phyloP scores from a whole-genome alignment of 2,113 vertebrate species.

The Gasterosteus nipponicus region DNA sequence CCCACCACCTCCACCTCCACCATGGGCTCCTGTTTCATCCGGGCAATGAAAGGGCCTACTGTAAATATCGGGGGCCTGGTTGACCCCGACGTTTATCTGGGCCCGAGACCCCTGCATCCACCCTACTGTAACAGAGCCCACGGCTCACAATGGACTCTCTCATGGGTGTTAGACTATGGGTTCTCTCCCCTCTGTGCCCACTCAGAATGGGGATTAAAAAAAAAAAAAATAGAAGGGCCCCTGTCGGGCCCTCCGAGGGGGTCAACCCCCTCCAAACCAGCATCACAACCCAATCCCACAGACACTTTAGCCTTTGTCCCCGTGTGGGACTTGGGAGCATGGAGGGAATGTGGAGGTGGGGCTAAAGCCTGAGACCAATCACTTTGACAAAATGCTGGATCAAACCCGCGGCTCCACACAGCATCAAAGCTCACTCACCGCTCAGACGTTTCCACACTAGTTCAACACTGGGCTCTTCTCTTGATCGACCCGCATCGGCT shows the following conservation, averaged over 20 bases:
- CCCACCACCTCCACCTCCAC: constrained; percentile 52
- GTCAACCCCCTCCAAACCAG: constrained; percentile 75
- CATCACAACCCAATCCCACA: constrained; percentile 71
- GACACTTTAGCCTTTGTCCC: constrained; percentile 83
- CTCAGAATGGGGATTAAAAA: constrained; percentile 69
- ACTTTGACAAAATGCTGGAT: constrained; percentile 66
- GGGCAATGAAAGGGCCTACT: constrained; percentile 87
- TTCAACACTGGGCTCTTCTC: not conserved
- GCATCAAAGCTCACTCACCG: constrained; percentile 48
- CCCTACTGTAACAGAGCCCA: constrained; percentile 83
- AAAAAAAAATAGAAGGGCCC: constrained; percentile 61
- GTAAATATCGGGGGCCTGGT: constrained; percentile 86
- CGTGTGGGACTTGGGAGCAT: constrained; percentile 62
- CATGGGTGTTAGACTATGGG: constrained; percentile 75
- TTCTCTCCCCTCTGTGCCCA: constrained; percentile 66
- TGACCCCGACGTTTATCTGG: constrained; percentile 82
- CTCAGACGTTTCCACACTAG: constrained; percentile 23
- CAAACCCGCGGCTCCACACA: constrained; percentile 44
- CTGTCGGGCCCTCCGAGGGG: constrained; percentile 76
- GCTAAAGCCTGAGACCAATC: constrained; percentile 65
- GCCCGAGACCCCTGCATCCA: constrained; percentile 78
- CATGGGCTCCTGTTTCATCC: constrained; percentile 83
- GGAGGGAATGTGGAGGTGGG: constrained; percentile 66
- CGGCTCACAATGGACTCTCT: constrained; percentile 77
- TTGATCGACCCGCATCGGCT: not conserved